Evolutionary conservation across 2,113 vertebrate genomes (phyloP).

Genomic region (Empidonax alnorum): DNA sequence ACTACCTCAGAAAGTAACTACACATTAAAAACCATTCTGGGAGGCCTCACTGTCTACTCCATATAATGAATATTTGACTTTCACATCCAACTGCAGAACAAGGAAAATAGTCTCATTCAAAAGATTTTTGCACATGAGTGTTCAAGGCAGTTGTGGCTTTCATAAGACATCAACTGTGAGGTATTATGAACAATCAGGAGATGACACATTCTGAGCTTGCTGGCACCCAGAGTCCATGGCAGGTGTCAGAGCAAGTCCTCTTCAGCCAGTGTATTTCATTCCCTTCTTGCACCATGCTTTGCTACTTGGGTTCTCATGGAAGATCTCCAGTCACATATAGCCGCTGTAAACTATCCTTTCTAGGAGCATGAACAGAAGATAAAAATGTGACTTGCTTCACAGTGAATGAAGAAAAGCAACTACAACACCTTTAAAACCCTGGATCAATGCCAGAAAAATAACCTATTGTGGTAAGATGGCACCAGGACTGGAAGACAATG

Average conservation of each 20-base stretch:
- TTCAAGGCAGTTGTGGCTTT: neutral
- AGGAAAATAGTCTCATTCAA: neutral
- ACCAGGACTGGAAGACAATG: neutral
- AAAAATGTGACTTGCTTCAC: neutral
- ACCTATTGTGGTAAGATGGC: neutral
- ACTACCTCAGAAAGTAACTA: neutral
- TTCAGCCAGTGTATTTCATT: neutral
- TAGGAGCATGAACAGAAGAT: neutral
- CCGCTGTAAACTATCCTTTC: neutral
- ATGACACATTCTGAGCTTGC: neutral
- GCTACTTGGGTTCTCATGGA: neutral
- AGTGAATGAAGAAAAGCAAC: neutral
- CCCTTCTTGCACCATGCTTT: neutral
- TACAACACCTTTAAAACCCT: neutral
- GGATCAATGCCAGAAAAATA: neutral
- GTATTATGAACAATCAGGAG: neutral
- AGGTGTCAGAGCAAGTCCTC: neutral
- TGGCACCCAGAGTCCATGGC: neutral
- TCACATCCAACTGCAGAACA: neutral
- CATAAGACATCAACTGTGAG: fast-evolving
- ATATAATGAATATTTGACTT: neutral
- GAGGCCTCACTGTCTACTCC: neutral
- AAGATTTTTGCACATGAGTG: fast-evolving
- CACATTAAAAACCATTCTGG: neutral
- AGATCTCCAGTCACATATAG: neutral